Percentiles rank a stretch among this genome's conserved stretches.
These are phyloP conservation scores for Cossypha dichroa DNA, from an alignment of 2,797 vertebrate species.

Conservation along the genomic window DNA sequence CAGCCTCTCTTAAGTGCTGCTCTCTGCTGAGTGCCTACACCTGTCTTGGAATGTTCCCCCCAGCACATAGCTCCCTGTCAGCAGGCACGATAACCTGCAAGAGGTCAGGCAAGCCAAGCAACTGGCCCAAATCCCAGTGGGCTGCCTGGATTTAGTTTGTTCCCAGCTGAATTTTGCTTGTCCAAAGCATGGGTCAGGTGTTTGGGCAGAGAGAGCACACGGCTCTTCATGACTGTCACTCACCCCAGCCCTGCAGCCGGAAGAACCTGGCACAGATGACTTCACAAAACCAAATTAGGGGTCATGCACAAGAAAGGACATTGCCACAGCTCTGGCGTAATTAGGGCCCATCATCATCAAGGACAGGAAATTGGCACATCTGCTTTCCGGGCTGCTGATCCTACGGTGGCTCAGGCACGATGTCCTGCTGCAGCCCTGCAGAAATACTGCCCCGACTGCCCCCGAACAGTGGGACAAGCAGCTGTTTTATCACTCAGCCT, in stretches of 20 bases:
- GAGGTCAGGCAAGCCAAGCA: background rate
- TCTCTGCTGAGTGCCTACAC: background rate
- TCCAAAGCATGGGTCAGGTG: background rate
- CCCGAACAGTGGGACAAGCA: constrained; percentile 50
- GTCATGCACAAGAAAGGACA: constrained; percentile 70
- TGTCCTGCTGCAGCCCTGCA: constrained; percentile 62
- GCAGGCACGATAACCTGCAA: fast-evolving
- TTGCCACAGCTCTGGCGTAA: constrained; percentile 73
- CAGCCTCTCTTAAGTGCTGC: background rate
- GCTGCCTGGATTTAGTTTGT: background rate
- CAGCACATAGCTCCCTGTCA: too few relatives aligned
- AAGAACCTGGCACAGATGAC: constrained; percentile 62
- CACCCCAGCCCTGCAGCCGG: background rate
- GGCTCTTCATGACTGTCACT: constrained; percentile 35
- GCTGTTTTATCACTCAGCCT: constrained; percentile 52
- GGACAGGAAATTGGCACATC: constrained; percentile 82
- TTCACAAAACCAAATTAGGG: constrained; percentile 72
- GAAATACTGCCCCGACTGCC: background rate
- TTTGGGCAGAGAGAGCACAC: background rate
- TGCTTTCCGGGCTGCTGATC: constrained; percentile 76
- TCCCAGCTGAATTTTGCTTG: background rate
- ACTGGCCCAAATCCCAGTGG: background rate
- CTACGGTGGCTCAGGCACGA: constrained; percentile 36
- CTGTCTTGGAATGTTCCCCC: fast-evolving
- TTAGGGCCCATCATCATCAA: constrained; percentile 79